Evolutionary conservation across 2,113 vertebrate genomes (phyloP).

Genomic region (Choloepus hoffmanni): DNA sequence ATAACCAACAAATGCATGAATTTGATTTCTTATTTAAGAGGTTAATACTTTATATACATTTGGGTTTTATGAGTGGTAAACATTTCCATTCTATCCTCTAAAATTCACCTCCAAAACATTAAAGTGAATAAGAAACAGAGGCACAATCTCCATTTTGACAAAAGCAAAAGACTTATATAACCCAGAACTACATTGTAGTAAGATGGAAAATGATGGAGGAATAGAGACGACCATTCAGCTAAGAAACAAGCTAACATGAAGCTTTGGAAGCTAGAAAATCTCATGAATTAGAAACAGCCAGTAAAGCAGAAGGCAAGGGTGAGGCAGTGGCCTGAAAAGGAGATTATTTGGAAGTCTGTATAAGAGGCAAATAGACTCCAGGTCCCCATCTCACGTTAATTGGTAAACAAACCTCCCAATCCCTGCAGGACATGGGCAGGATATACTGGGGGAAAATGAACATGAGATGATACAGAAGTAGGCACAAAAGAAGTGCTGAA

Average conservation of each 20-base stretch:
- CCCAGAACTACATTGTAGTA: not conserved
- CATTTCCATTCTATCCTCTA: constrained; percentile 25
- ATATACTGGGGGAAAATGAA: not conserved
- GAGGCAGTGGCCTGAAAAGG: not conserved
- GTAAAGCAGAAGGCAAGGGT: not conserved
- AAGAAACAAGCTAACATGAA: not conserved
- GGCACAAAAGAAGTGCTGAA: not conserved
- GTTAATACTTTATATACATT: not conserved
- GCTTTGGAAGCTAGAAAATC: not conserved
- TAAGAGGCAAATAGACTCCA: not conserved
- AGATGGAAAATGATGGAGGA: not conserved
- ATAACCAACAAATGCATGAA: constrained; percentile 37
- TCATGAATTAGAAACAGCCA: not conserved
- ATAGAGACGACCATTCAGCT: not conserved
- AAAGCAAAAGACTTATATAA: constrained; percentile 32
- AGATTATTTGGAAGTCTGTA: not conserved
- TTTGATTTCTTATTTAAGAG: constrained; percentile 24
- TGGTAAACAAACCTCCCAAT: not conserved
- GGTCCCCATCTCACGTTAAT: not conserved
- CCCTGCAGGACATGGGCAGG: not conserved
- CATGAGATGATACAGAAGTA: not conserved
- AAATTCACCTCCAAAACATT: constrained; percentile 12
- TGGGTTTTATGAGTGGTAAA: not conserved
- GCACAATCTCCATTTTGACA: not conserved
- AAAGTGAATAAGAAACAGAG: constrained; percentile 34